Evolutionary conservation across 2,888 invertebrate genomes (phyloP).

Genomic region (Nemotelus pantherinus): DNA sequence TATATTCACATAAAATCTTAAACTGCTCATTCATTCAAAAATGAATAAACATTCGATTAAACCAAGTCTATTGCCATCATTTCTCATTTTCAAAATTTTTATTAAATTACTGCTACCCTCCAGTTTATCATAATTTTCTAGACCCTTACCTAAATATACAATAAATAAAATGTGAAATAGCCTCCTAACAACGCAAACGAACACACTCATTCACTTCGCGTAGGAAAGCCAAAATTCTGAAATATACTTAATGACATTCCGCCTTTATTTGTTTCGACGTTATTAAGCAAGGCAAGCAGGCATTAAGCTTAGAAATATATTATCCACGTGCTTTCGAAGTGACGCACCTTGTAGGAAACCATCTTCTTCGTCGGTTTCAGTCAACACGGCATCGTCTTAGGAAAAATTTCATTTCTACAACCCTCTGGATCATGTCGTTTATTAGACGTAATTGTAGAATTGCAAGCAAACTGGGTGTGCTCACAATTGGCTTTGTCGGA

Average conservation of each 20-base stretch:
- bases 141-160: no score
- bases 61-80: conserved; percentile 1
- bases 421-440: background rate
- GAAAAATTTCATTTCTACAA: background rate
- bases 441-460: conserved; percentile 29
- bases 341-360: background rate
- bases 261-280: conserved; percentile 32
- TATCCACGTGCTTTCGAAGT: conserved; percentile 8
- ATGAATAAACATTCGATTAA: conserved; percentile 11
- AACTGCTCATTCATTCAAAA: background rate
- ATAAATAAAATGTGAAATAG: conserved; percentile 13
- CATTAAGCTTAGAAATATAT: conserved; percentile 31
- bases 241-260: conserved; percentile 42
- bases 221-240: background rate
- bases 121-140: no score
- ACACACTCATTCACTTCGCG: background rate
- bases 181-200: background rate
- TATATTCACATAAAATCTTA: no score
- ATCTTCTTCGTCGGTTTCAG: background rate
- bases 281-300: conserved; percentile 13
- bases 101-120: conserved; percentile 6
- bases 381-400: background rate
- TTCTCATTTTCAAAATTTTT: background rate
- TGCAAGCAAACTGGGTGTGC: conserved; percentile 14
- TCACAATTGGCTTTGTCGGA: conserved; percentile 33